A percentile compares a stretch with the other conserved stretches of the same genome.
Evolutionary conservation across 2,113 vertebrate species (phyloP).

Genomic region (Peromyscus californicus): DNA sequence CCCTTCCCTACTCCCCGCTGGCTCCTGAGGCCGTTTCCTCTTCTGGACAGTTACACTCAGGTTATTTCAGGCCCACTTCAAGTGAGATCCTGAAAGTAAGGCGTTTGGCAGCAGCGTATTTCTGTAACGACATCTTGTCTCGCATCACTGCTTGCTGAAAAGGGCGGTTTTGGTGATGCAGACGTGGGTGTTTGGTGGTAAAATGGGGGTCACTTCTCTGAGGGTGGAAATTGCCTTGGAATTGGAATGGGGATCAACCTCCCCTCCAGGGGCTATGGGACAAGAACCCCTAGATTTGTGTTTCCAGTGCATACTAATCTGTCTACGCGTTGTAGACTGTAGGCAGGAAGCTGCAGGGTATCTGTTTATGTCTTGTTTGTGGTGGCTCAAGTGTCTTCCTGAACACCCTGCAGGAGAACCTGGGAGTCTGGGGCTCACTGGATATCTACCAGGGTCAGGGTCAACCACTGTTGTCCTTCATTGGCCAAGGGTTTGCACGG

Average conservation of each 20-base stretch:
- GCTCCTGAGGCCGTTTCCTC: not conserved
- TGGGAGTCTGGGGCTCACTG: accelerated
- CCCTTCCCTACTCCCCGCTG: not conserved
- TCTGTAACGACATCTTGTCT: not conserved
- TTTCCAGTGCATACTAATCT: not conserved
- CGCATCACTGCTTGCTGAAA: not conserved
- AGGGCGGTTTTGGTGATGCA: not conserved
- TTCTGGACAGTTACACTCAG: not conserved
- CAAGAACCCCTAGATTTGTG: not conserved
- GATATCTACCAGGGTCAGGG: accelerated
- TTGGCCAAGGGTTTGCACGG: not conserved
- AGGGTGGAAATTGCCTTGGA: not conserved
- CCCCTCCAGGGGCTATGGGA: not conserved
- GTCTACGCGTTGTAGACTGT: not conserved
- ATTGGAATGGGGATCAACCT: not conserved
- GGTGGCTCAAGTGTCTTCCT: not conserved
- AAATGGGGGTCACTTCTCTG: not conserved
- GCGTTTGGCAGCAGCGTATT: not conserved
- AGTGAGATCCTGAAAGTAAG: not conserved
- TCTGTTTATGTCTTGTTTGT: not conserved
- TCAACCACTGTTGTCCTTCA: not conserved
- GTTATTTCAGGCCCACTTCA: not conserved
- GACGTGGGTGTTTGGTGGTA: not conserved
- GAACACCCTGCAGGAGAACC: not conserved
- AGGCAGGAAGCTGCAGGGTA: not conserved